Conservation (phyloP, 2,888 invertebrate genomes). For the Cheilosia urbana region DNA sequence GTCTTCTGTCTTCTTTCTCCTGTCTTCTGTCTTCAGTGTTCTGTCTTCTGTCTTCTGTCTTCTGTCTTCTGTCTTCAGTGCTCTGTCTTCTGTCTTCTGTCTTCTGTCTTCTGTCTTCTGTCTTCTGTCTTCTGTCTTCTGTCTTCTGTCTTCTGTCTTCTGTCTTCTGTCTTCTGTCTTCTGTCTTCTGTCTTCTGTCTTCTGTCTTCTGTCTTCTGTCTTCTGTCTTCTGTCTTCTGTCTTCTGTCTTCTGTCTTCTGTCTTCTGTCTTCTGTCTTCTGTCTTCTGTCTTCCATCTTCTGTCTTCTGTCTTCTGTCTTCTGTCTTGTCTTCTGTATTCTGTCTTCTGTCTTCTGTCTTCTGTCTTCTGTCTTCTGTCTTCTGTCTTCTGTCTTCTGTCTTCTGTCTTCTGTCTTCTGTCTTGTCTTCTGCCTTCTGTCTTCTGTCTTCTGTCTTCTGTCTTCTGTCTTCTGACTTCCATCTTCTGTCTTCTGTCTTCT, state of each 20-base stretch:
- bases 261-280: too few relatives aligned
- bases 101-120: not conserved
- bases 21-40: not conserved
- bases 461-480: too few relatives aligned
- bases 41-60: not conserved
- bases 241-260: too few relatives aligned
- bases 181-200: constrained; percentile 4
- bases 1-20: too few relatives aligned
- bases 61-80: not conserved
- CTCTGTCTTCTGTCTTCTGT: not conserved
- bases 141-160: constrained; percentile 4
- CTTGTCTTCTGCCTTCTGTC: not conserved
- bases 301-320: too few relatives aligned
- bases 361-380: not conserved
- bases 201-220: not conserved
- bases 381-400: not conserved
- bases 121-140: not conserved
- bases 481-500: too few relatives aligned
- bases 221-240: too few relatives aligned
- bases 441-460: constrained; percentile 3
- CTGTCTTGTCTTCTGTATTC: too few relatives aligned
- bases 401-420: not conserved
- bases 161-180: constrained; percentile 4
- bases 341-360: not conserved
- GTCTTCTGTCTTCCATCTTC: too few relatives aligned